A percentile compares a stretch with the other conserved stretches of the same genome.
phyloP scores from a whole-genome alignment of 2,113 vertebrate species.

The Notiomystis cincta region DNA sequence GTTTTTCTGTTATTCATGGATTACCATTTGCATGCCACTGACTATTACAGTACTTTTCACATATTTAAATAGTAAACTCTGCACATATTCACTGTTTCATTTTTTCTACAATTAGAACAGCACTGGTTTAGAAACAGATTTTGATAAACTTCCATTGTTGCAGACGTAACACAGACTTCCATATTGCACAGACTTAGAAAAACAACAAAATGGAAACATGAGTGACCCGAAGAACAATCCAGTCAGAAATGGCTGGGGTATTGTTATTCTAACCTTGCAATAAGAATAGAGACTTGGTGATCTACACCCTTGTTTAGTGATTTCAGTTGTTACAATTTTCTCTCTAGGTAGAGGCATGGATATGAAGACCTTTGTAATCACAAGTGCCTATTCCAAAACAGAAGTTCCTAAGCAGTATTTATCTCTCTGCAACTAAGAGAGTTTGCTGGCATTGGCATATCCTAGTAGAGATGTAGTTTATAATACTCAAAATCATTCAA shows the following conservation, averaged over 20 bases:
- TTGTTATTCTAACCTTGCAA: neutral
- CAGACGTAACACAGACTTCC: neutral
- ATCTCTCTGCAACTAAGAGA: neutral
- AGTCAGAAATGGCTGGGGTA: neutral
- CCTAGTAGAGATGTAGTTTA: neutral
- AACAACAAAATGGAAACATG: neutral
- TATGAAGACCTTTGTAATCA: neutral
- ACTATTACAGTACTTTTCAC: neutral
- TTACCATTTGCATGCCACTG: neutral
- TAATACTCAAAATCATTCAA: neutral
- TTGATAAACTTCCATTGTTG: neutral
- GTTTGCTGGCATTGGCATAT: neutral
- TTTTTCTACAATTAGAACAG: neutral
- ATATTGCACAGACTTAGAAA: neutral
- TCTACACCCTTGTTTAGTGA: neutral
- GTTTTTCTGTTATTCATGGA: neutral
- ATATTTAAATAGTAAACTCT: neutral
- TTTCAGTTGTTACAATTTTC: neutral
- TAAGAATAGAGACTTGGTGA: neutral
- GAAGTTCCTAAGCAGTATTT: neutral
- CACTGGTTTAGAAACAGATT: neutral
- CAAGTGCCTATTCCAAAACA: neutral
- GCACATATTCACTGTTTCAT: neutral
- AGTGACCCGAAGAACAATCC: neutral
- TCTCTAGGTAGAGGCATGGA: neutral